Percentiles rank a stretch among this genome's conserved stretches.
Conservation (phyloP, 1,140 invertebrate species). For the Pogonognathellus flavescens region DNA sequence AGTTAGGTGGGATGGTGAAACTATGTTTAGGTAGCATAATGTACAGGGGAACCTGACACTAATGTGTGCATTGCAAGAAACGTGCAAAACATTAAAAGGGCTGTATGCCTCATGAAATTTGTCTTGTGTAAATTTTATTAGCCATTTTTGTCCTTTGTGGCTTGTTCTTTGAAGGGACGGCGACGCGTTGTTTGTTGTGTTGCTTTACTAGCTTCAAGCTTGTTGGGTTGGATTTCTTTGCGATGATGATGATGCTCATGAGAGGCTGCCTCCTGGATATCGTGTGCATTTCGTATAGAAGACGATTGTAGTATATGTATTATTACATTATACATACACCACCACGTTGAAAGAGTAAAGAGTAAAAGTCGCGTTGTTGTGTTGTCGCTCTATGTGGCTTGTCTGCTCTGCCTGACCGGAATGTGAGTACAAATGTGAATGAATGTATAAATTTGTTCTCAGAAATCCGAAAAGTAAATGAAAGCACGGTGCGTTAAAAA, state of each 20-base stretch:
- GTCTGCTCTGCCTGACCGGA: constrained; percentile 25
- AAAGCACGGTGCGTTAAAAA: constrained; percentile 61
- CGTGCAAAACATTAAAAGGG: constrained; percentile 67
- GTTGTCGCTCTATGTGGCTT: neutral
- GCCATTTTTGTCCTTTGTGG: constrained; percentile 64
- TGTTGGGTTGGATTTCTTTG: no score
- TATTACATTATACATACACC: neutral
- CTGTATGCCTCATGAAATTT: constrained; percentile 66
- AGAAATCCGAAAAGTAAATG: constrained; percentile 56
- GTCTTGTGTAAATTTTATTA: constrained; percentile 67
- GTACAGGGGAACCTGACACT: constrained; percentile 45
- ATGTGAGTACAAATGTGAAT: constrained; percentile 46
- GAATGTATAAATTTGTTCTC: constrained; percentile 54
- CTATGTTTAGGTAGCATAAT: constrained; percentile 47
- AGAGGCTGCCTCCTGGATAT: no score
- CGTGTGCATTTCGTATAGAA: no score
- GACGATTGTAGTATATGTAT: neutral
- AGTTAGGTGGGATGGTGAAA: constrained; percentile 52
- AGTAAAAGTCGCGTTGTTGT: neutral
- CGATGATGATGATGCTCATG: no score
- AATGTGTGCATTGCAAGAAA: constrained; percentile 53
- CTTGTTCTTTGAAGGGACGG: constrained; percentile 26
- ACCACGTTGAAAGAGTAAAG: neutral
- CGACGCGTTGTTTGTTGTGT: constrained; percentile 24
- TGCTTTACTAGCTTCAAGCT: neutral